Conservation (phyloP, 2,797 vertebrate genomes). For the Smutsia gigantea region DNA sequence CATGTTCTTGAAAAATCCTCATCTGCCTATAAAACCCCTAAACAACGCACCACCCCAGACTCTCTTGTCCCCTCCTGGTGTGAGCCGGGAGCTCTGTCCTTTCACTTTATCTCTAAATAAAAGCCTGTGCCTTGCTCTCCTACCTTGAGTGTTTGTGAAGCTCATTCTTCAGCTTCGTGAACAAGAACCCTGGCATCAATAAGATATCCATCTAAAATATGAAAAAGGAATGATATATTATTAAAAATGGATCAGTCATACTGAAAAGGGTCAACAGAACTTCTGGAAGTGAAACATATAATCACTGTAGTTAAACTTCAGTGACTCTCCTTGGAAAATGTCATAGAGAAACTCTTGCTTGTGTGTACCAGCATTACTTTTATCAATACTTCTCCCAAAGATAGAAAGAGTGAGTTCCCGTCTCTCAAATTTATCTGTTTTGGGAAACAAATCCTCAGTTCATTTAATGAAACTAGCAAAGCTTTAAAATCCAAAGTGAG, state of each 20-base stretch:
- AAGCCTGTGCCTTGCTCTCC: too few relatives aligned
- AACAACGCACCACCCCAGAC: too few relatives aligned
- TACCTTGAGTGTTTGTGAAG: too few relatives aligned
- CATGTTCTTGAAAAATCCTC: too few relatives aligned
- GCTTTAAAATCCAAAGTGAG: not conserved
- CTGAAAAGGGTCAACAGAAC: not conserved
- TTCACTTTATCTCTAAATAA: too few relatives aligned
- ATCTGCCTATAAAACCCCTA: too few relatives aligned
- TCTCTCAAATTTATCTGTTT: not conserved
- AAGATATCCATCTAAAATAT: not conserved
- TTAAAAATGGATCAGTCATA: not conserved
- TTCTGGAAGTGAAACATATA: not conserved
- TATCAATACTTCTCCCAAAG: not conserved
- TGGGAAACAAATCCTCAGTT: not conserved
- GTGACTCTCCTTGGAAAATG: not conserved
- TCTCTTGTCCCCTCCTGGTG: too few relatives aligned
- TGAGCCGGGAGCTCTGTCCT: too few relatives aligned
- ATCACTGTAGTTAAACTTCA: not conserved
- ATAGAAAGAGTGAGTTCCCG: not conserved
- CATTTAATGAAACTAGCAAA: not conserved
- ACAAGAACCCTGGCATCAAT: too few relatives aligned
- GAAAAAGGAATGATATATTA: not conserved
- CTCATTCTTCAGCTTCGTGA: too few relatives aligned
- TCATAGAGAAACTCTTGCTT: not conserved
- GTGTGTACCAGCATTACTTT: not conserved